These are phyloP conservation scores for Oreochromis spilurus DNA, from an alignment of 2,113 vertebrate species.

Conservation along the genomic window DNA sequence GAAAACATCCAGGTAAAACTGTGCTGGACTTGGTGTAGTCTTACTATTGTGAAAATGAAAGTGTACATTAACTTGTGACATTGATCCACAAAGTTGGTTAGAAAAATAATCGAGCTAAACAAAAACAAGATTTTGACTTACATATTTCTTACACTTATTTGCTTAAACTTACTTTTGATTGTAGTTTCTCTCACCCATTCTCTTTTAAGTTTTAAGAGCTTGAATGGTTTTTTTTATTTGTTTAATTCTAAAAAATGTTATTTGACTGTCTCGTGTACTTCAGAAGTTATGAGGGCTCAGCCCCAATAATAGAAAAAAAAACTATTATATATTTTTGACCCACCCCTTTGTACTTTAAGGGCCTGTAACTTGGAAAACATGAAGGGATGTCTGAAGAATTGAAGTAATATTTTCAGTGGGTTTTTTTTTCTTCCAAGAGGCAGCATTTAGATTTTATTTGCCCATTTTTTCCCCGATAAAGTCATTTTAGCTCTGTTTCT, in stretches of 20 bases:
- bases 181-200: not conserved
- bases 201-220: not conserved
- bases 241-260: not conserved
- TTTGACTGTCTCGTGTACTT: too few relatives aligned
- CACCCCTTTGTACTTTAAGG: not conserved
- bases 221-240: accelerated
- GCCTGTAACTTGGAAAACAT: not conserved
- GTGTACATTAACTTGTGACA: not conserved
- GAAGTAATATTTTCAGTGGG: not conserved
- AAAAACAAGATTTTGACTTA: not conserved
- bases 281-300: too few relatives aligned
- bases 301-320: too few relatives aligned
- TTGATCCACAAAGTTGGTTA: not conserved
- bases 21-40: not conserved
- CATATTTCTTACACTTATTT: not conserved
- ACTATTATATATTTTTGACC: too few relatives aligned
- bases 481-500: not conserved
- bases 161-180: not conserved
- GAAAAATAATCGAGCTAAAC: not conserved
- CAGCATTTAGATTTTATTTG: not conserved
- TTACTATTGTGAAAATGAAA: not conserved
- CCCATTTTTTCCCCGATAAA: accelerated
- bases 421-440: not conserved
- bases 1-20: not conserved
- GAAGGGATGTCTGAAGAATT: not conserved